Percentiles rank a stretch among this genome's conserved stretches.
Evolutionary conservation across 2,888 invertebrate genomes (phyloP).

Genomic region (Dryocosmus kuriphilus): DNA sequence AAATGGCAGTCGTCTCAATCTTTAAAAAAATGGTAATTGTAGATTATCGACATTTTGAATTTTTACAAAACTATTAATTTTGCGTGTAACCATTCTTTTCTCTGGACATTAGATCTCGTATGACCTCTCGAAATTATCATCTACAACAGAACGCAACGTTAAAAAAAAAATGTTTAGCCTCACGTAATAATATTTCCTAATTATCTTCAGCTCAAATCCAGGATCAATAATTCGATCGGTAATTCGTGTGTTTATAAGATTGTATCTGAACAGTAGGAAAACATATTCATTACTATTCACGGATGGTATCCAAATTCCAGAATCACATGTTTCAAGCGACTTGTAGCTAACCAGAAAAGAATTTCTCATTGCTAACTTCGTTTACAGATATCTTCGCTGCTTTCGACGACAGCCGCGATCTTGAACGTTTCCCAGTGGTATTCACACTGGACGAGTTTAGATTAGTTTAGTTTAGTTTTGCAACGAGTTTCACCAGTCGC

Average conservation of each 20-base stretch:
- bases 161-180: background rate
- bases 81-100: too few species aligned
- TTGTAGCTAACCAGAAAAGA: background rate
- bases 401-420: conserved; percentile 53
- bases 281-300: conserved; percentile 1
- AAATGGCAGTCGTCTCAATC: too few species aligned
- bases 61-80: too few species aligned
- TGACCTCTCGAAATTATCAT: too few species aligned
- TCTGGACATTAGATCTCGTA: too few species aligned
- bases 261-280: background rate
- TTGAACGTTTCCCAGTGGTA: conserved; percentile 57
- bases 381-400: conserved; percentile 19
- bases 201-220: background rate
- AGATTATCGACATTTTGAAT: too few species aligned
- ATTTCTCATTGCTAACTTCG: background rate
- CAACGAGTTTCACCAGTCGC: conserved; percentile 71
- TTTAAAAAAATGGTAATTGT: too few species aligned
- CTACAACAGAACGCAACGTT: background rate
- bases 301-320: background rate
- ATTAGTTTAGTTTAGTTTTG: conserved; percentile 74
- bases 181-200: background rate
- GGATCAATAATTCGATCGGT: background rate
- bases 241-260: background rate
- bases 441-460: conserved; percentile 72
- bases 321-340: background rate